Evolutionary conservation across 1,140 invertebrate species (phyloP).

Genomic region (Caerostris extrusa): DNA sequence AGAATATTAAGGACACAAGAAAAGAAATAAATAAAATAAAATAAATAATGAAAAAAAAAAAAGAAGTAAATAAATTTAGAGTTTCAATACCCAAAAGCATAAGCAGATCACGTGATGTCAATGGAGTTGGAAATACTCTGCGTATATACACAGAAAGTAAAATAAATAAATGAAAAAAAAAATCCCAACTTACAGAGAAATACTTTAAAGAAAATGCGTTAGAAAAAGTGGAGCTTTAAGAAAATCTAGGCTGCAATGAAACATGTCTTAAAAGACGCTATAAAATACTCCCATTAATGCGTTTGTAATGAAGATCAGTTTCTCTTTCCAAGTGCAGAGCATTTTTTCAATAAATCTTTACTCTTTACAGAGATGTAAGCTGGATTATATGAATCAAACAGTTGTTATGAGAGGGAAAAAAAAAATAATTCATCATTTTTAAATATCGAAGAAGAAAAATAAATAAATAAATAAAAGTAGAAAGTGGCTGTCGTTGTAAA

Average conservation of each 20-base stretch:
- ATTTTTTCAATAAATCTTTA: neutral
- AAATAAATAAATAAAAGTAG: no score
- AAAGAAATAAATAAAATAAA: neutral
- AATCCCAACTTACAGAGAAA: neutral
- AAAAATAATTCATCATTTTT: neutral
- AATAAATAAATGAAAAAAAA: neutral
- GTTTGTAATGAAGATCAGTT: neutral
- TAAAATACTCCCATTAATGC: constrained; percentile 38
- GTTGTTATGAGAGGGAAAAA: neutral
- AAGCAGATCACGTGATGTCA: constrained; percentile 45
- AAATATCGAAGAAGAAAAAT: no score
- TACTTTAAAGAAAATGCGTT: neutral
- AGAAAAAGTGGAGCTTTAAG: neutral
- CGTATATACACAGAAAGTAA: neutral
- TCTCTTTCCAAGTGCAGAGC: neutral
- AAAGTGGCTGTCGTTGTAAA: no score
- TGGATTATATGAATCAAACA: neutral
- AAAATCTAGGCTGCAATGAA: constrained; percentile 22
- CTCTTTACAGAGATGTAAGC: neutral
- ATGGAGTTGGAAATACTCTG: constrained; percentile 21
- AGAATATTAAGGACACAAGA: neutral
- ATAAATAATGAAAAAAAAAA: neutral
- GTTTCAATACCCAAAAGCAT: constrained; percentile 63
- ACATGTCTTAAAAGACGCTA: constrained; percentile 12
- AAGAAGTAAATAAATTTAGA: constrained; percentile 31